Evolutionary conservation across 2,113 vertebrate species (phyloP).

Genomic region (Globicephala melas): DNA sequence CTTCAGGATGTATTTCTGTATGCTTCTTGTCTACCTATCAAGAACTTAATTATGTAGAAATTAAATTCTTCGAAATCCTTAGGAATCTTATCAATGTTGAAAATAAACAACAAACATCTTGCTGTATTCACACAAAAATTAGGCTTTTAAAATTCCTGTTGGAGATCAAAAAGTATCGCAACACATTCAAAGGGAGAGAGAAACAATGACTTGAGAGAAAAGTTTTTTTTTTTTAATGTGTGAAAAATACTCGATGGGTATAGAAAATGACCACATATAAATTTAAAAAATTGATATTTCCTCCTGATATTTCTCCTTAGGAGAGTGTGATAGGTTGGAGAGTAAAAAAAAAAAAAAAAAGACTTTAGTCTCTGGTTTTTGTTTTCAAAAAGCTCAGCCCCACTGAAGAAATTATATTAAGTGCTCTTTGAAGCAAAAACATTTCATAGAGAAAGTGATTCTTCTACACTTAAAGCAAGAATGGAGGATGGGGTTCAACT

Average conservation of each 20-base stretch:
- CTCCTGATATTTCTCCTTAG: not conserved
- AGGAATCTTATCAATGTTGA: not conserved
- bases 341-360: not conserved
- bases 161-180: not conserved
- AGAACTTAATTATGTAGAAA: conserved; percentile 7
- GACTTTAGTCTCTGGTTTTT: not conserved
- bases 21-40: not conserved
- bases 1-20: not conserved
- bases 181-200: not conserved
- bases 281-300: not conserved
- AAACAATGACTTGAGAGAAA: not conserved
- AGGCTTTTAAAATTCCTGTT: conserved; percentile 29
- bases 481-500: not conserved
- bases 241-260: not conserved
- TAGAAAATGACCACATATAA: not conserved
- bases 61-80: conserved; percentile 37
- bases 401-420: not conserved
- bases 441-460: not conserved
- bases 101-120: not conserved
- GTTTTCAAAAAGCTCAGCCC: not conserved
- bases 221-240: not conserved
- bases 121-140: not conserved
- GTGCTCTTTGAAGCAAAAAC: not conserved
- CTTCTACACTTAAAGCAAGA: not conserved
- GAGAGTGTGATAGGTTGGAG: not conserved